These are phyloP conservation scores for Drosophila rufa DNA, from an alignment of 1,140 invertebrate species.

Conservation along the genomic window DNA sequence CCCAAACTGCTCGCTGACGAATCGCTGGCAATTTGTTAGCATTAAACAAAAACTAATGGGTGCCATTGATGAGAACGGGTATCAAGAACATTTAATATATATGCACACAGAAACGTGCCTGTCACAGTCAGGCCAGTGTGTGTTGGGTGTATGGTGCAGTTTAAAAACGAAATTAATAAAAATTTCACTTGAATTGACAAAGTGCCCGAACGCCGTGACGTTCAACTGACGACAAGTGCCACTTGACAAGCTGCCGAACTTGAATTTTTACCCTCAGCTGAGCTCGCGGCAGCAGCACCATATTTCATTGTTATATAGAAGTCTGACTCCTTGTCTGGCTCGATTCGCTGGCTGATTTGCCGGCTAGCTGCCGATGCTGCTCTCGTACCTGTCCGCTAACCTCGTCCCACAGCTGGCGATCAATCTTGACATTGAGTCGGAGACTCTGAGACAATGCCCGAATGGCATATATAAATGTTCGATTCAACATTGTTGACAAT, in stretches of 20 bases:
- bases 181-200: constrained; percentile 85
- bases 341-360: constrained; percentile 26
- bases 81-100: constrained; percentile 40
- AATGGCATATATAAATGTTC: constrained; percentile 62
- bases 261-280: constrained; percentile 58
- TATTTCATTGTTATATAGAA: constrained; percentile 79
- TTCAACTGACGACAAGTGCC: constrained; percentile 82
- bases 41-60: constrained; percentile 76
- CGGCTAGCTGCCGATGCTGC: constrained; percentile 29
- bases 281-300: constrained; percentile 39
- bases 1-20: constrained; percentile 56
- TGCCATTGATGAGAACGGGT: constrained; percentile 63
- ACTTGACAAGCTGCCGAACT: constrained; percentile 84
- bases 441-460: constrained; percentile 23
- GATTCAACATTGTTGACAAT: constrained; percentile 65
- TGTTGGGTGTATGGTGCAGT: constrained; percentile 60
- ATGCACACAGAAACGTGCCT: constrained; percentile 29
- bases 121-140: constrained; percentile 24
- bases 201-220: constrained; percentile 82
- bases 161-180: constrained; percentile 82
- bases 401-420: constrained; percentile 80
- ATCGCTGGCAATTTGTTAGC: constrained; percentile 80
- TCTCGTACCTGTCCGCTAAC: constrained; percentile 56
- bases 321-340: constrained; percentile 49
- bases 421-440: constrained; percentile 80